A percentile compares a stretch with the other conserved stretches of the same genome.
Evolutionary conservation across 2,888 invertebrate genomes (phyloP).

Genomic region (Cyclophora albipunctata): DNA sequence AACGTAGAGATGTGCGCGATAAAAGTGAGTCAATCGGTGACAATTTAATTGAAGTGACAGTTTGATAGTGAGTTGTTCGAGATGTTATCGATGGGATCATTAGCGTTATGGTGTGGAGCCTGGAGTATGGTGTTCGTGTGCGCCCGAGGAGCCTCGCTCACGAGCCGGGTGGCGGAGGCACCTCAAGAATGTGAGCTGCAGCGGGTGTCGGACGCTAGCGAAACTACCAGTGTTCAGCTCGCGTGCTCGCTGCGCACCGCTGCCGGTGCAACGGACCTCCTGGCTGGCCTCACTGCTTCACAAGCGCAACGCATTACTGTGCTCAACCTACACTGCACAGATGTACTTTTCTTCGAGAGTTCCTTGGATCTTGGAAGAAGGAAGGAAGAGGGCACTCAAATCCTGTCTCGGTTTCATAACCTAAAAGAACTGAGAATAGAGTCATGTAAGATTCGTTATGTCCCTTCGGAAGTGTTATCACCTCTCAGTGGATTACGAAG

Average conservation of each 20-base stretch:
- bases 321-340: conserved; percentile 81
- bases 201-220: conserved; percentile 71
- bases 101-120: conserved; percentile 53
- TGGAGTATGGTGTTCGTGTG: conserved; percentile 58
- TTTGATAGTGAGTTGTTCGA: conserved; percentile 64
- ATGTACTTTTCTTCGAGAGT: conserved; percentile 83
- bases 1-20: conserved; percentile 65
- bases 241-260: conserved; percentile 80
- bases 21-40: conserved; percentile 56
- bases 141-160: conserved; percentile 61
- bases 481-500: conserved; percentile 79
- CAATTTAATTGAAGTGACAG: conserved; percentile 67
- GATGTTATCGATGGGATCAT: conserved; percentile 67
- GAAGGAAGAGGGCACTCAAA: conserved; percentile 71
- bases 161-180: conserved; percentile 76
- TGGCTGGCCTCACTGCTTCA: conserved; percentile 77
- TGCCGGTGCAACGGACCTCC: conserved; percentile 79
- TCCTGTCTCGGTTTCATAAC: conserved; percentile 77
- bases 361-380: conserved; percentile 76
- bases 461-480: conserved; percentile 81
- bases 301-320: conserved; percentile 82
- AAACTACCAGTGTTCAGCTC: conserved; percentile 75
- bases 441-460: conserved; percentile 84
- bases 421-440: conserved; percentile 82
- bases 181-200: conserved; percentile 85